Evolutionary conservation across 2,888 invertebrate species (phyloP), one percentile per base, ranked within the genome.

Genomic region (Amphipoea lucens): DNA sequence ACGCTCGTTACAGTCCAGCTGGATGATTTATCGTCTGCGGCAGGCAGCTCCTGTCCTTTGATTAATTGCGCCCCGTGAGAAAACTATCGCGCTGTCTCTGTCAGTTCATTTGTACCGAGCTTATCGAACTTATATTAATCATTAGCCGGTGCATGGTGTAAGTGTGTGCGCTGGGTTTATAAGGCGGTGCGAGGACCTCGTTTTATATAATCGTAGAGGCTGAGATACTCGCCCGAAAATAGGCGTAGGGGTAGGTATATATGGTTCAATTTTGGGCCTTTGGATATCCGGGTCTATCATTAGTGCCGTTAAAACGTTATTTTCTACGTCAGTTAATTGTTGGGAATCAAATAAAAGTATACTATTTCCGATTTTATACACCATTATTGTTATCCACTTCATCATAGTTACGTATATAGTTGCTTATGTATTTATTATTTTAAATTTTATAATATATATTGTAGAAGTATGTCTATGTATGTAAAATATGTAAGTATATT

Each of bases 51-150:
- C 91, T 90, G 87, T 87, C 88, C 86, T 89, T 94, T 96, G 95
- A 96, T 95, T 95, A 95, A 96, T 96, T 94, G 93, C 94, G 68
- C 83, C 84, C 91, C 91, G 92, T 93, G 94, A 95, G 95, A 95
- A 96, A 95, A 95, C 95, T 96, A 95, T 94, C 93, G 91, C 90
- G 88, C 90, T 91, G 91, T 92, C 91, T 89, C 93, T 91, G 91
- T 92, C 92, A 91, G 91, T 94, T 92, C 93, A 92, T 93, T 94
- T 94, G 92, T 93, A 90, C 88, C 81, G 81, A 89, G 91, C 90
- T 92, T 92, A 93, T 93, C 90, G 91, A 90, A 91, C 85, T 87
- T 79, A 89, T 90, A 93, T 93, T 92, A 92, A 93, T 93, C 89
- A 93, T 91, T 87, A 57, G 70, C 17, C 0, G 48, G 12, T 79